phyloP scores from a whole-genome alignment of 2,888 invertebrate genomes.

The Hirtodrosophila duncani region DNA sequence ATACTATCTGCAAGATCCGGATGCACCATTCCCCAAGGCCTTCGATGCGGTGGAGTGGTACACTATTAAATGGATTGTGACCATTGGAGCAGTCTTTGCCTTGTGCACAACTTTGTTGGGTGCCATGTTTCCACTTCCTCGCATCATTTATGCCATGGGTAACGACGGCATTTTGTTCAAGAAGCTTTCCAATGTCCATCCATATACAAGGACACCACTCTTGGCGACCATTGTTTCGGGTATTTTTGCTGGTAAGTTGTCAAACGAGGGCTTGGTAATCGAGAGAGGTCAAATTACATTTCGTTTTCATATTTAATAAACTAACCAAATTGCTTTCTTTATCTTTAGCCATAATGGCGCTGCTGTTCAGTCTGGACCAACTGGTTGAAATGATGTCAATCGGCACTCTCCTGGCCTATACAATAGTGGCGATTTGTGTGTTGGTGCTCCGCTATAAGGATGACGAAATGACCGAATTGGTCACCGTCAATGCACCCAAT shows the following conservation, averaged over 20 bases:
- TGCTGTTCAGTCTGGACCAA: background rate
- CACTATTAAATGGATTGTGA: background rate
- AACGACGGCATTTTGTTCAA: too few relatives aligned
- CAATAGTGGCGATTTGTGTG: background rate
- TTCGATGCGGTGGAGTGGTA: too few relatives aligned
- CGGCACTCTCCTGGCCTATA: background rate
- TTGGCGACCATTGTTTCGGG: too few relatives aligned
- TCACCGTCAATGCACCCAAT: conserved; percentile 73
- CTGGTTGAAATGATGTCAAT: background rate
- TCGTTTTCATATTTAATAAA: background rate
- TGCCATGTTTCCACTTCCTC: too few relatives aligned
- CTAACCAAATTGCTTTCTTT: background rate
- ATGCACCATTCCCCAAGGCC: background rate
- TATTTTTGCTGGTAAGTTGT: too few relatives aligned
- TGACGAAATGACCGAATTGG: conserved; percentile 57
- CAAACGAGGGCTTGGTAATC: too few relatives aligned
- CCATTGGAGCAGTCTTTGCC: too few relatives aligned
- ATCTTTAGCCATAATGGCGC: background rate
- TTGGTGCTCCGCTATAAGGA: background rate
- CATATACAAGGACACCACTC: too few relatives aligned
- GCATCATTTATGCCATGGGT: too few relatives aligned
- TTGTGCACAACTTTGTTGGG: too few relatives aligned
- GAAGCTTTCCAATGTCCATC: too few relatives aligned
- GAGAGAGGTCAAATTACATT: too few relatives aligned
- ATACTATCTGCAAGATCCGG: background rate